Base-by-base conservation (phyloP, 2,888 invertebrate genomes). In the Rhagophthalmus giganteus region DNA sequence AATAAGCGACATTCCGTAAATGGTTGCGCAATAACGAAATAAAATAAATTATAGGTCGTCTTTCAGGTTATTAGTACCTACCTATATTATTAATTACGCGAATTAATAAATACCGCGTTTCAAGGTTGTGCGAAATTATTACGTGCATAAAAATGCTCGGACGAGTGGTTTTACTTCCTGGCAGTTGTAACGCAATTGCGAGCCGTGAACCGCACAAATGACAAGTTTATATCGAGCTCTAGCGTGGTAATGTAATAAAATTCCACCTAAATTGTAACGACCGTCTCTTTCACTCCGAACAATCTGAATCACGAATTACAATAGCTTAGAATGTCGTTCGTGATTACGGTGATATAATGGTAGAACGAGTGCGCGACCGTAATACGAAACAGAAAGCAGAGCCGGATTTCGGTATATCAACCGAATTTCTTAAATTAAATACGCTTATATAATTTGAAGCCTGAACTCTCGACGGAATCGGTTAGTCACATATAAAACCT, bases 91-190 rank as follows among this genome's bases (percentile, higher is more conserved):
- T 44, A 35, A 44, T 44, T 44, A 44, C 33, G 35, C 44, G 28
- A 44, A 35, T 35, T 3, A 20, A 20, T 20, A 20, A 20, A 20
- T 20, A 20, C 3, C 20, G 20, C 7, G 35, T 33, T 44, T 44
- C 46, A 46, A 46, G 46, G 46, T 37, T 38, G 37, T 38, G 31
- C 31, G 31, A 46, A 46, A 46, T 28, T 28, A 16, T 44, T 44
- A 30, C 30, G 16, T 20, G 13, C 28, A 11, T 14, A 44, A 44
- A 44, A 35, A 35, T 31, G 20, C n/a, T 44, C 30, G 42, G 35
- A 44, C 35, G 44, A 44, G 32, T 38, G 32, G 15, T 24, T 38
- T 30, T 11, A 20, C 38, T 46, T 46, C 46, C 46, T 46, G 46
- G 30, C 30, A 27, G 30, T 35, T 46, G 46, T 46, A 45, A 45